Percentiles rank a stretch among this genome's conserved stretches.
Conservation (phyloP, 37 sponge, comb jelly and placozoan species). For the Diacarnus erythraeanus region DNA sequence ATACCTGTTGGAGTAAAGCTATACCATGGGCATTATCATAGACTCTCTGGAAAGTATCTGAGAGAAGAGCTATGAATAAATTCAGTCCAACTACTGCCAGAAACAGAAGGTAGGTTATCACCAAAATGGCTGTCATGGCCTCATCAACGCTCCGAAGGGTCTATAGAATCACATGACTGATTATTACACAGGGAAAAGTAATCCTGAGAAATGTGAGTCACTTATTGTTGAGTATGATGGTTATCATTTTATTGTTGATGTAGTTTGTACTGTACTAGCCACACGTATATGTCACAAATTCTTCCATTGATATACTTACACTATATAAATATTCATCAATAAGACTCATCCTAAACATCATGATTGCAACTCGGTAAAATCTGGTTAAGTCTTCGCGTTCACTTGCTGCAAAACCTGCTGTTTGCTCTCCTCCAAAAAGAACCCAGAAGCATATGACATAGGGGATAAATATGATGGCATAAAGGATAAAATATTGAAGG, state of each 20-base stretch:
- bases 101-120: constrained; percentile 23
- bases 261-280: background rate
- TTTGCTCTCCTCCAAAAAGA: constrained; percentile 55
- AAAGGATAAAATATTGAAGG: constrained; percentile 32
- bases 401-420: background rate
- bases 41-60: constrained; percentile 73
- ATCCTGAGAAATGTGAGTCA: too few species aligned
- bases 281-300: too few species aligned
- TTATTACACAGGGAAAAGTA: too few species aligned
- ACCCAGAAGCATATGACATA: constrained; percentile 62
- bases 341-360: constrained; percentile 52
- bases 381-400: constrained; percentile 1
- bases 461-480: constrained; percentile 42
- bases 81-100: constrained; percentile 50
- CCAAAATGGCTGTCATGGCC: constrained; percentile 40
- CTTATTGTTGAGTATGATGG: too few species aligned
- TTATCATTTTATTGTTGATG: too few species aligned
- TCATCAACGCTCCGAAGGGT: constrained; percentile 29
- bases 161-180: background rate
- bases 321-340: constrained; percentile 47
- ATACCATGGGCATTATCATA: constrained; percentile 69
- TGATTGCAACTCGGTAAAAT: constrained; percentile 26
- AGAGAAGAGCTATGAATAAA: constrained; percentile 54
- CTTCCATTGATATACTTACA: too few species aligned
- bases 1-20: constrained; percentile 35